phyloP scores from a whole-genome alignment of 2,797 vertebrate genomes.

The Gorsachius magnificus region DNA sequence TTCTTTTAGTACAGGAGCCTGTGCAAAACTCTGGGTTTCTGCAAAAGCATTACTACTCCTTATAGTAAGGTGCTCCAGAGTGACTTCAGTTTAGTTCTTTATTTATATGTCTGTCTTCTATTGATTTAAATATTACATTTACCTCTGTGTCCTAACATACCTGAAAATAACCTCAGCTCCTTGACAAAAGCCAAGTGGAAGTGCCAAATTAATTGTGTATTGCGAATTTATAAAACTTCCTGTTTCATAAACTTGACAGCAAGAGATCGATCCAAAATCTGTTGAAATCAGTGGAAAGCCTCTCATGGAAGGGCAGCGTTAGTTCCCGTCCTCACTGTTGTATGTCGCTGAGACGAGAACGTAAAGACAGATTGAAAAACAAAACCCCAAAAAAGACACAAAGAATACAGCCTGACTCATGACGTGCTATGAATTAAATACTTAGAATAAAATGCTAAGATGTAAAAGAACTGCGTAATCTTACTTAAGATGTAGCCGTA shows the following conservation, averaged over 20 bases:
- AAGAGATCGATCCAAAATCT: not conserved
- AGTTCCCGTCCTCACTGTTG: not conserved
- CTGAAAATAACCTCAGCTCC: not conserved
- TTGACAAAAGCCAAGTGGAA: not conserved
- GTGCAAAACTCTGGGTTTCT: not conserved
- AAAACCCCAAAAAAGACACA: not conserved
- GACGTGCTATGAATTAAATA: not conserved
- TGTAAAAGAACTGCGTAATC: not conserved
- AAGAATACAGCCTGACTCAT: conserved; percentile 3
- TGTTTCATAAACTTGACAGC: not conserved
- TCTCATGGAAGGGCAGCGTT: not conserved
- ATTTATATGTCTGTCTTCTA: not conserved
- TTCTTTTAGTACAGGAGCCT: not conserved
- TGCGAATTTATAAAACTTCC: not conserved
- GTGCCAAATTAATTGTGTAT: not conserved
- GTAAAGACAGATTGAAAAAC: not conserved
- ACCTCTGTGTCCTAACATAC: not conserved
- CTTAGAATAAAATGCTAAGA: not conserved
- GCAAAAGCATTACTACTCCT: not conserved
- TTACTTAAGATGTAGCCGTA: conserved; percentile 4
- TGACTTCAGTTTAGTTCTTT: not conserved
- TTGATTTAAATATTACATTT: not conserved
- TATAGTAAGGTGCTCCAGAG: not conserved
- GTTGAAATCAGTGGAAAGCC: not conserved
- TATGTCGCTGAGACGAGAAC: not conserved